Evolutionary conservation across 2,888 invertebrate species (phyloP).

Genomic region (Trichogramma dendrolimi): DNA sequence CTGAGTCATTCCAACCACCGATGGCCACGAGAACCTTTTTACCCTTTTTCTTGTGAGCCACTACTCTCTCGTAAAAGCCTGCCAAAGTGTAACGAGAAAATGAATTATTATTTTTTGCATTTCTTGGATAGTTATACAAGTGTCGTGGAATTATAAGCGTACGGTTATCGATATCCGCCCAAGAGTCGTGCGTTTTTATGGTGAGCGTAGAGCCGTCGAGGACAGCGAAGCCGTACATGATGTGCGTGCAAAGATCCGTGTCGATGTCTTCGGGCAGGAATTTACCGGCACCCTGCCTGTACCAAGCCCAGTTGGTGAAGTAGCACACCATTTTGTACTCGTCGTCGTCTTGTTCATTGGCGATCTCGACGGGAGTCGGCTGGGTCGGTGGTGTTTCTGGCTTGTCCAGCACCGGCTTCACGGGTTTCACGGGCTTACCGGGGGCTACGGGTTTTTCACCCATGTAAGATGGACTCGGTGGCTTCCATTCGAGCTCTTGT

Average conservation of each 20-base stretch:
- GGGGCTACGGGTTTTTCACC: constrained; percentile 5
- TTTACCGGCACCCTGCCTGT: constrained; percentile 77
- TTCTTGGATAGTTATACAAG: constrained; percentile 21
- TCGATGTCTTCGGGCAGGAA: constrained; percentile 80
- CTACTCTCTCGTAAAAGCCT: constrained; percentile 85
- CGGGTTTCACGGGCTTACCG: not conserved
- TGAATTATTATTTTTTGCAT: constrained; percentile 5
- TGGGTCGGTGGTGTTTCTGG: constrained; percentile 20
- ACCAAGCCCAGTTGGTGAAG: constrained; percentile 94
- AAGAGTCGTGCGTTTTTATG: constrained; percentile 81
- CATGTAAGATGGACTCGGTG: constrained; percentile 18
- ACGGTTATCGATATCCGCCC: constrained; percentile 87
- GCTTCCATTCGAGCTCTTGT: constrained; percentile 39
- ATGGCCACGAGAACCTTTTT: constrained; percentile 81
- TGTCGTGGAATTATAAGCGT: constrained; percentile 43
- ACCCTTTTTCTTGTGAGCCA: constrained; percentile 66
- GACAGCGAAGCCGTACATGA: constrained; percentile 89
- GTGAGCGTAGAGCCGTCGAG: constrained; percentile 69
- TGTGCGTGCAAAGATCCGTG: constrained; percentile 81
- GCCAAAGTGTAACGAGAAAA: constrained; percentile 29
- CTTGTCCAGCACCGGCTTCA: not conserved
- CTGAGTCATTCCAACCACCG: constrained; percentile 94
- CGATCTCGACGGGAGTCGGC: constrained; percentile 10
- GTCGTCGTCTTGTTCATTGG: constrained; percentile 41
- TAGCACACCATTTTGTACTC: constrained; percentile 82